Conservation (phyloP, 2,113 vertebrate genomes). For the Ammospiza caudacuta region DNA sequence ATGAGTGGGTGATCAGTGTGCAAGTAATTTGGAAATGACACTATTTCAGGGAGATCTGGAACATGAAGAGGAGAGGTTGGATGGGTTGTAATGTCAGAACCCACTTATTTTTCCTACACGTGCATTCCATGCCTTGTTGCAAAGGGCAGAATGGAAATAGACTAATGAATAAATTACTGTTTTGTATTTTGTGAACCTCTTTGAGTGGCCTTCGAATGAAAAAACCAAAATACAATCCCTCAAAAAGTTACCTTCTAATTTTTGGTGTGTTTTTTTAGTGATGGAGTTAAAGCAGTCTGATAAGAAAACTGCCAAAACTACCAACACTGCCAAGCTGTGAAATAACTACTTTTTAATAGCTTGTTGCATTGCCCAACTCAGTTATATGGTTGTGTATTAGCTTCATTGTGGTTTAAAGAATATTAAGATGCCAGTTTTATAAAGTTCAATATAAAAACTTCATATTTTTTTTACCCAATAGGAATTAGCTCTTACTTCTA, state of each 20-base stretch:
- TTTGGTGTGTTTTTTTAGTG: neutral
- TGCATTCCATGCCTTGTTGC: constrained; percentile 6
- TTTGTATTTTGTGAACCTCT: neutral
- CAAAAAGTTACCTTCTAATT: no score
- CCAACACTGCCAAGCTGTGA: neutral
- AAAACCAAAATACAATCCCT: neutral
- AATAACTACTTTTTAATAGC: neutral
- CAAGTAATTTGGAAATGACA: neutral
- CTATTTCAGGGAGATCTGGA: neutral
- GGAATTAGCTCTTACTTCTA: neutral
- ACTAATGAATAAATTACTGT: neutral
- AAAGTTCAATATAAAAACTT: neutral
- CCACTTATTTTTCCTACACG: constrained; percentile 36
- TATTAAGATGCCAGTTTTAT: neutral
- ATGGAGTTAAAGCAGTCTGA: neutral
- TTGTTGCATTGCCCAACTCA: neutral
- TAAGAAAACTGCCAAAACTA: neutral
- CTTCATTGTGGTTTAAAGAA: neutral
- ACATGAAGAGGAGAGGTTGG: neutral
- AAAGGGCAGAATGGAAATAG: neutral
- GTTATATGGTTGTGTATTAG: neutral
- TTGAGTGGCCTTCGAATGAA: neutral
- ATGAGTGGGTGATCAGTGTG: neutral
- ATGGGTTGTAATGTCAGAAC: neutral
- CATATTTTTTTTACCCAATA: neutral